Base-by-base conservation (phyloP, 2,113 vertebrate species). In the Dromaius novaehollandiae region DNA sequence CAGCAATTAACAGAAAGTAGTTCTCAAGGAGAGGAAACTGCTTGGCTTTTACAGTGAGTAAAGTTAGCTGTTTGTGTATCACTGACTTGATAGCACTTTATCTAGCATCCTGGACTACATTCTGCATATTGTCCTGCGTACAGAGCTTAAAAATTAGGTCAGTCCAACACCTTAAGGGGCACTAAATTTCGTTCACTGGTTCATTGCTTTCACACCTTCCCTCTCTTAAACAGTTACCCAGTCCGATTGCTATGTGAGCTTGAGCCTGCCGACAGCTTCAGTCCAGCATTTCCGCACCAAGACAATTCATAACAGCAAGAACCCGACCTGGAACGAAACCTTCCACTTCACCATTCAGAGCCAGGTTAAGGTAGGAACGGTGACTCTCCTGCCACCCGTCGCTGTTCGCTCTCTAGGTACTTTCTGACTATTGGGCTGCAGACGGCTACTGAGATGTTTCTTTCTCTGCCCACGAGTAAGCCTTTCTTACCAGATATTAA, bases 251-350 rank as follows among this genome's bases (percentile, higher is more conserved):
- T 99, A 98, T 2, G 98, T 98, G 70, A 98, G 86, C 65, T 86
- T 99, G 26, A 94, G 88, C 69, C 93, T 99, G n/a, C 98, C 98
- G 15, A 98, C 98, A n/a, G 97, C 98, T 25, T 98, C 98, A 1
- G 89, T 97, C 36, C 97, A 95, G 51, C 96, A 93, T 7, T 89
- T 89, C 89, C 97, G 96, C 74, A 99, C 98, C 46, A 97, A 88
- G 75, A 98, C 97, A 3, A 78, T 98, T 40, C 28, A 91, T 44
- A 98, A 98, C 89, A 96, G 13, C 50, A 96, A 92, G 87, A 96
- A 97, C 48, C 98, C 98, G 0, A 95, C 82, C 0, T 99, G 98
- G 98, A 98, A 99, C 0, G 98, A 99, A 91, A 98, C 96, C 3
- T 98, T 99, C 78, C 95, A 96, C 84, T 98, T 98, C 81, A 97